phyloP scores from a whole-genome alignment of 1,140 invertebrate genomes.

The Pseudoatta argentina region DNA sequence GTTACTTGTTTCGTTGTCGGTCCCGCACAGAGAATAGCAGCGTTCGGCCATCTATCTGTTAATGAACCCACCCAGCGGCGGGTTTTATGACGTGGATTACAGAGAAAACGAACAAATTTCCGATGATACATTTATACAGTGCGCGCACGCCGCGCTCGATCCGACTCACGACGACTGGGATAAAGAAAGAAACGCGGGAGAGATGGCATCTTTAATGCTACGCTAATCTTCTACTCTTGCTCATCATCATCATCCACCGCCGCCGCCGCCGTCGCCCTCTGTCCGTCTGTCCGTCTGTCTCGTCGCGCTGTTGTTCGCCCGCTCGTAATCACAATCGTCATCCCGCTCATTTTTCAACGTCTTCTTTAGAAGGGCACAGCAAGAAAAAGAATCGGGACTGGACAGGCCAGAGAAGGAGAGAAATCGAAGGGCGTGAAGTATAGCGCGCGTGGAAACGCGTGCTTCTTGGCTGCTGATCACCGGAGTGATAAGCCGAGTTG shows the following conservation, averaged over 20 bases:
- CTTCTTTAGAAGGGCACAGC: slow-evolving; percentile 77
- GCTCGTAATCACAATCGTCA: slow-evolving; percentile 82
- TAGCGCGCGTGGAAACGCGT: slow-evolving; percentile 24
- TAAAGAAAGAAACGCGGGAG: slow-evolving; percentile 67
- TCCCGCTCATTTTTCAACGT: slow-evolving; percentile 83
- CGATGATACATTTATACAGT: slow-evolving; percentile 65
- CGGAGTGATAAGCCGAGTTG: not conserved
- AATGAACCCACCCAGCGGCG: slow-evolving; percentile 30
- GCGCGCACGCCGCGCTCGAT: slow-evolving; percentile 60
- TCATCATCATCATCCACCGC: slow-evolving; percentile 75
- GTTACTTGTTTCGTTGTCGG: slow-evolving; percentile 22
- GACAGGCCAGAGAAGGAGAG: slow-evolving; percentile 20
- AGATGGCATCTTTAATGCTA: slow-evolving; percentile 75
- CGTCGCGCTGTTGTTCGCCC: slow-evolving; percentile 72
- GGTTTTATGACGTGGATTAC: slow-evolving; percentile 37
- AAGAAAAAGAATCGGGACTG: slow-evolving; percentile 72
- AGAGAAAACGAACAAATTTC: slow-evolving; percentile 68
- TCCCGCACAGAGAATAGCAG: slow-evolving; percentile 12
- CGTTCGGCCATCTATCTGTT: slow-evolving; percentile 36
- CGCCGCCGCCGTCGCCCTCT: slow-evolving; percentile 15
- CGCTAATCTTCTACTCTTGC: slow-evolving; percentile 75
- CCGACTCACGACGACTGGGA: slow-evolving; percentile 57
- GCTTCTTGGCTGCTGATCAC: slow-evolving; percentile 29
- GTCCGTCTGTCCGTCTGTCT: slow-evolving; percentile 13
- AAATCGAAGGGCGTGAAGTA: slow-evolving; percentile 64